phyloP scores from a whole-genome alignment of 2,888 invertebrate species.

The Ichneumoninae sp. region DNA sequence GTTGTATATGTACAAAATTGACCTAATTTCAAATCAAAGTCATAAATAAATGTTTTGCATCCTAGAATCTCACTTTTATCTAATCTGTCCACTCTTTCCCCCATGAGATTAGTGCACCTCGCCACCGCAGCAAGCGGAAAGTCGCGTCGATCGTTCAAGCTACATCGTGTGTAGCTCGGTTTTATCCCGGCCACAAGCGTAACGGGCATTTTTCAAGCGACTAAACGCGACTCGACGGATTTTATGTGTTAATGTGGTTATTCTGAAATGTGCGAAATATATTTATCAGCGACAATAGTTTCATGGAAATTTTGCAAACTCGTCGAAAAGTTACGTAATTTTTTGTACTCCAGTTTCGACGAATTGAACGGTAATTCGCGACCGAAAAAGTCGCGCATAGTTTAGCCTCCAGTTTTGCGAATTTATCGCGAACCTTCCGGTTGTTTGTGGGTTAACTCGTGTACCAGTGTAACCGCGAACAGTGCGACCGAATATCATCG shows the following conservation, averaged over 20 bases:
- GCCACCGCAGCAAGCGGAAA: conserved; percentile 1
- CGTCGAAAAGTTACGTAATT: conserved; percentile 11
- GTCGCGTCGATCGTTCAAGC: conserved; percentile 32
- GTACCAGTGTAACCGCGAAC: conserved; percentile 21
- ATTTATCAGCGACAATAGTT: neutral
- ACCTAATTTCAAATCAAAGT: conserved; percentile 75
- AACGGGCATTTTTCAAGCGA: conserved; percentile 70
- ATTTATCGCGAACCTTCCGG: conserved; percentile 49
- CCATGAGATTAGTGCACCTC: conserved; percentile 35
- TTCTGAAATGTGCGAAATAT: conserved; percentile 18
- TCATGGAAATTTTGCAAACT: neutral
- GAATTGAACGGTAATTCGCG: conserved; percentile 23
- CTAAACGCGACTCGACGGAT: conserved; percentile 34
- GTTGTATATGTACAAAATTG: conserved; percentile 75
- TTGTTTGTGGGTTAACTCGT: conserved; percentile 45
- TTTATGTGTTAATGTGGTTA: conserved; percentile 16
- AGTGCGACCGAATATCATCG: conserved; percentile 14
- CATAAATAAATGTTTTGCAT: conserved; percentile 82
- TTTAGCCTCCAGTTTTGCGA: conserved; percentile 22
- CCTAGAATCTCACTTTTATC: conserved; percentile 65
- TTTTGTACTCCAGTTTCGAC: neutral
- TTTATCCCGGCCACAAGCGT: conserved; percentile 57
- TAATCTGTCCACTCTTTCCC: neutral
- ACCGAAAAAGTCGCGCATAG: conserved; percentile 22
- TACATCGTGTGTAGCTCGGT: conserved; percentile 61